A percentile compares a stretch with the other conserved stretches of the same genome.
Evolutionary conservation across 2,113 vertebrate genomes (phyloP).

Genomic region (Glareola pratincola): DNA sequence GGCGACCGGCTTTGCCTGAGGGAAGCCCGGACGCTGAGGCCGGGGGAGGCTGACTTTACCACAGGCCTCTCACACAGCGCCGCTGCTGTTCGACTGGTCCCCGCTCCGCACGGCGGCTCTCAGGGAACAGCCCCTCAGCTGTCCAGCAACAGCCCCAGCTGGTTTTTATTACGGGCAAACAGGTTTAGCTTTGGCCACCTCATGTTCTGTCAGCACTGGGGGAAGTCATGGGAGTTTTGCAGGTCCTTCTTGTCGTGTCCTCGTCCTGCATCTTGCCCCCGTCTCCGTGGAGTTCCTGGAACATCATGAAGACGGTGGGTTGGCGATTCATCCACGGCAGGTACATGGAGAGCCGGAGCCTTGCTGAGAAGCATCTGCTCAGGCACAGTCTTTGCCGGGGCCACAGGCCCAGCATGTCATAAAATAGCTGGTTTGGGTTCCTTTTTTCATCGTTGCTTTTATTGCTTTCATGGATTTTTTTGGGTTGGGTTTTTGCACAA

Average conservation of each 20-base stretch:
- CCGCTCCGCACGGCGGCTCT: no score
- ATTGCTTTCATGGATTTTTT: not conserved
- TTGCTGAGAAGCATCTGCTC: accelerated
- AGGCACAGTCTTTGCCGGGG: accelerated
- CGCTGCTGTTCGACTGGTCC: no score
- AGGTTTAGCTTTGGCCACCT: not conserved
- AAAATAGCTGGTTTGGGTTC: accelerated
- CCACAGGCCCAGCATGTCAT: accelerated
- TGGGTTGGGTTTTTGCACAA: not conserved
- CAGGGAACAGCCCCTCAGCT: no score
- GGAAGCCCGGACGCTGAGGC: not conserved
- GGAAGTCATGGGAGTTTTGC: no score
- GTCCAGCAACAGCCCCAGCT: no score
- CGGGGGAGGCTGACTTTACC: no score
- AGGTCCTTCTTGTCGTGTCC: not conserved
- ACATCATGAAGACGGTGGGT: accelerated
- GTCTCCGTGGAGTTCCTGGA: not conserved
- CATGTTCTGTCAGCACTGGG: not conserved
- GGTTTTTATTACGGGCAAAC: not conserved
- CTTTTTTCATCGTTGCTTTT: not conserved
- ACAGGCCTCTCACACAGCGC: not conserved
- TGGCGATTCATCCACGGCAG: not conserved
- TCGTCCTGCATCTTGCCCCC: accelerated
- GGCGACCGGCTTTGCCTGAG: no score
- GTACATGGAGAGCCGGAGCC: accelerated